Evolutionary conservation across 2,113 vertebrate species (phyloP), one percentile per base, ranked within the genome.

Genomic region (Tupaia chinensis): DNA sequence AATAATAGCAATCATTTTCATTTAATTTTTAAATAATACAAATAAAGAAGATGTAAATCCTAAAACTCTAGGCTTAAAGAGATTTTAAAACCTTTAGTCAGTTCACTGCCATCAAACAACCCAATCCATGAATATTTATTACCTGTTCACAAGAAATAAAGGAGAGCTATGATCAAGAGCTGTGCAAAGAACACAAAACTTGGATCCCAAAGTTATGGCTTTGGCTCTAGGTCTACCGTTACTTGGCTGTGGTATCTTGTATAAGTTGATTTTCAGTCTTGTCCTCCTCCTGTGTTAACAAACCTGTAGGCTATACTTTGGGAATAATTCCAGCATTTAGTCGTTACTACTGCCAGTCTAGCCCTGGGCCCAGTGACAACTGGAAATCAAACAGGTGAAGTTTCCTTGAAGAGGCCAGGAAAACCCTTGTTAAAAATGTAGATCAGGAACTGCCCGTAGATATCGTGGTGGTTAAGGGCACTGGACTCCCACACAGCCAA

Each of bases 291-390:
- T 79, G 44, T 15, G 14, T 27, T 25, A 65, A 65, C 20, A 91
- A 90, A 87, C 16, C 5, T 61, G 1, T 7, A 8, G 20, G 12
- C 2, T 58, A 1, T 27, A 11, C 23, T 69, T 60, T 53, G 29
- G 4, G 44, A 74, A 63, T 32, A 69, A 69, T 83, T 34, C 54
- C 5, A 68, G 70, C 54, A 74, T 12, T 19, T 68, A 66, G 79
- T 0, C 12, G 7, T 14, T 14, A 34, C 56, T 10, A 56, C 13
- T 8, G 12, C 15, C n/a, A 5, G 2, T 7, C 27, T 29, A 27
- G 53, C 14, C 14, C 10, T 3, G 70, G 12, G 19, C 2, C 9
- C 32, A 3, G 1, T 0, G 3, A 32, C 66, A 69, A 7, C 14
- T 80, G 22, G 9, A 34, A 34, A 6, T 63, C 27, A n/a, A 7